Base-by-base conservation (phyloP, 2,888 invertebrate genomes). In the Coenonympha glycerion region DNA sequence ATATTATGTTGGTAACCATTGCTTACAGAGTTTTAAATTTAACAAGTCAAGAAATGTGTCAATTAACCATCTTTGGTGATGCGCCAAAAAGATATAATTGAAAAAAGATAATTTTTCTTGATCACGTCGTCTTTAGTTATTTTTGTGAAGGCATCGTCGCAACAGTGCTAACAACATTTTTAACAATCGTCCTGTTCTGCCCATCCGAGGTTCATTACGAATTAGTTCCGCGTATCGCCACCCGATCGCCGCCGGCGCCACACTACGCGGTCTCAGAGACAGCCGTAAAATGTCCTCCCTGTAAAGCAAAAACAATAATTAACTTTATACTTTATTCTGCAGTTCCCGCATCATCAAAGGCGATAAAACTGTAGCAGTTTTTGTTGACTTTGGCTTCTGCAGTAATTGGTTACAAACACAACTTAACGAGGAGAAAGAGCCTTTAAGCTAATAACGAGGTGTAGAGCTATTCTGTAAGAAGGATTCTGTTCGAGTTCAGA, bases 191-290 rank as follows among this genome's bases (percentile, higher is more conserved):
- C 49, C 49, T 34, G 55, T 55, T 49, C 49, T 52, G 42, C 52
- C 55, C 52, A 52, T 54, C 50, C 34, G 16, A 37, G 47, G 45
- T 47, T 63, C 58, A 68, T 71, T 71, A 69, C 30, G 55, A 55
- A 67, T 71, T 69, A 57, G 71, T 68, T 68, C 64, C 62, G 63
- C 65, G 60, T 59, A 60, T 53, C 30, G 45, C 36, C 41, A 53
- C 51, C 49, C 52, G 55, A 34, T 15, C 47, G 57, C 62, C 62
- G 54, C 47, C 55, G 57, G 60, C 60, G 52, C 48, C 49, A 51
- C 56, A 47, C 55, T 47, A 45, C 49, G 28, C 19, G 22, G n/a
- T 34, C 11, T 16, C 24, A 34, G 45, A 34, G 34, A 45, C 45
- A 34, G 24, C 21, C 30, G 30, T 21, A 31, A 28, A 19, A 41